These are phyloP conservation scores for Flabesymbios commensalis DNA, from an alignment of 2,888 invertebrate species.

Conservation along the genomic window DNA sequence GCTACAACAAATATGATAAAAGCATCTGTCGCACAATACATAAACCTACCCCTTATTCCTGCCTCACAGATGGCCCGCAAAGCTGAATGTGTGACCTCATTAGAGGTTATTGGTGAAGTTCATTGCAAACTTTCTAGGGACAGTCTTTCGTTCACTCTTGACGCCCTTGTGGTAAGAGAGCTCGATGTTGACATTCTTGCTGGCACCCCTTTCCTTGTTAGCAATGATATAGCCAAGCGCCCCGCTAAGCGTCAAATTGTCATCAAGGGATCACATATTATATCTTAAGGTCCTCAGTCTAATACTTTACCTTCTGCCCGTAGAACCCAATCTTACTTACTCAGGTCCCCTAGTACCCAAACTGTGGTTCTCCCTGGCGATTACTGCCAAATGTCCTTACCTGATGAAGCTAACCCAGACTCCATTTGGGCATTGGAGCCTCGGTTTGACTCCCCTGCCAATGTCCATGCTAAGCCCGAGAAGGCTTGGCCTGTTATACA, in stretches of 20 bases:
- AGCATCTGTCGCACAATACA: neutral
- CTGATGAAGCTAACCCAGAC: too few species aligned
- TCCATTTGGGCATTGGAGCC: too few species aligned
- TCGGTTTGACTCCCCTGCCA: too few species aligned
- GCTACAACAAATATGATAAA: neutral
- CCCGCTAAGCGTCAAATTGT: constrained; percentile 4
- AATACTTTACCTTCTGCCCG: neutral
- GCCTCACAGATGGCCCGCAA: neutral
- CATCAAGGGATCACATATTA: neutral
- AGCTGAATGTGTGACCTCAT: neutral
- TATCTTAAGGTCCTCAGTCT: neutral
- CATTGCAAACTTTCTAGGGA: neutral
- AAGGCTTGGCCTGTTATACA: too few species aligned
- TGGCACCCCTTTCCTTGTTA: neutral
- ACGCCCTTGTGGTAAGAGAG: neutral
- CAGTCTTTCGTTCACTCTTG: neutral
- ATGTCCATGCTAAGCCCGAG: too few species aligned
- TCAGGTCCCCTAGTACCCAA: neutral
- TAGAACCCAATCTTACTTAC: neutral
- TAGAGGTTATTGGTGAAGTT: neutral
- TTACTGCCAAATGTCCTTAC: neutral
- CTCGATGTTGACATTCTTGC: constrained; percentile 4
- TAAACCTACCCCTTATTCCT: neutral
- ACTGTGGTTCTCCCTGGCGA: constrained; percentile 8
- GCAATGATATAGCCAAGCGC: neutral